phyloP scores from a whole-genome alignment of 2,888 invertebrate genomes.

The Caenorhabditis japonica region DNA sequence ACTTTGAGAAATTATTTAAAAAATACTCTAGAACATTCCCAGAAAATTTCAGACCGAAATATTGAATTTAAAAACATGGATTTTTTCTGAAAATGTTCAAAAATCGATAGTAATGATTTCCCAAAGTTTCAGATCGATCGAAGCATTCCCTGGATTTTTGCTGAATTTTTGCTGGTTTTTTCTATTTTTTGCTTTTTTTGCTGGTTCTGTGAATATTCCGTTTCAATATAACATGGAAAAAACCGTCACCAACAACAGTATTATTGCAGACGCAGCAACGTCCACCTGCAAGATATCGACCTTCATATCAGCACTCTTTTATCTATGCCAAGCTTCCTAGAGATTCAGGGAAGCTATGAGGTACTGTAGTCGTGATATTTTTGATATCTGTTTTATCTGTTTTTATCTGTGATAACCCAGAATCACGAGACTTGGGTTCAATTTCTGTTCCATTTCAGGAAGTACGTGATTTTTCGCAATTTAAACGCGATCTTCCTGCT shows the following conservation, averaged over 20 bases:
- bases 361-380: conserved; percentile 21
- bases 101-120: neutral
- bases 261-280: conserved; percentile 34
- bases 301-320: conserved; percentile 13
- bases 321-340: conserved; percentile 7
- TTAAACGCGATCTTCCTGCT: conserved; percentile 35
- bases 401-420: neutral
- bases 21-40: no score
- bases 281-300: conserved; percentile 19
- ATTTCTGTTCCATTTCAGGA: conserved; percentile 18
- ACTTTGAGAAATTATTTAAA: no score
- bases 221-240: no score
- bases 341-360: conserved; percentile 15
- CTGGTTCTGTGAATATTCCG: neutral
- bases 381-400: conserved; percentile 28
- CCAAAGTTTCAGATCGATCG: no score
- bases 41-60: no score
- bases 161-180: no score
- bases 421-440: neutral
- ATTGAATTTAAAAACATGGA: no score
- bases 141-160: no score
- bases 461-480: conserved; percentile 8
- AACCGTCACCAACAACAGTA: neutral
- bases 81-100: no score
- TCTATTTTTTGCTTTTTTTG: no score